A percentile compares a stretch with the other conserved stretches of the same genome.
phyloP scores from a whole-genome alignment of 2,888 invertebrate genomes.

The Cerceris ruficornis region DNA sequence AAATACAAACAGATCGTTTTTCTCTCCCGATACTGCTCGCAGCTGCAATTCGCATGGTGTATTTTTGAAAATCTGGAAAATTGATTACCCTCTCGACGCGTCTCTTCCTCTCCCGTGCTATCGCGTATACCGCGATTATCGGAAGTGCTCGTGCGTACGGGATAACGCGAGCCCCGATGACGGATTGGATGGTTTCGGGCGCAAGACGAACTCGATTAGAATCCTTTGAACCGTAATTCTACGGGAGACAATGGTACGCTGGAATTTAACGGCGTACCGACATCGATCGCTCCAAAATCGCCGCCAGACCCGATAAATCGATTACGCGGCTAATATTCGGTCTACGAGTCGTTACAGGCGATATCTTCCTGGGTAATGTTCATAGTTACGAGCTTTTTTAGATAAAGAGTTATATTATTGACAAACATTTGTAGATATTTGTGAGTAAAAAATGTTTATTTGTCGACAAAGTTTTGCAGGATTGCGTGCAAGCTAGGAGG shows the following conservation, averaged over 20 bases:
- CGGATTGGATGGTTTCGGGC: conserved; percentile 51
- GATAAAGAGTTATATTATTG: too few relatives aligned
- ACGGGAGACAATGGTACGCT: conserved; percentile 8
- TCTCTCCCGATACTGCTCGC: neutral
- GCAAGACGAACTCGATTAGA: conserved; percentile 65
- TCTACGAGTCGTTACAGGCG: too few relatives aligned
- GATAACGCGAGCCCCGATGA: conserved; percentile 62
- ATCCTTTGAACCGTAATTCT: conserved; percentile 64
- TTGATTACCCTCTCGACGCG: conserved; percentile 7
- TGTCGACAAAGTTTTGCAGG: too few relatives aligned
- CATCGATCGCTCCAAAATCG: neutral
- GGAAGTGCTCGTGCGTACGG: conserved; percentile 57
- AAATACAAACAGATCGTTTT: too few relatives aligned
- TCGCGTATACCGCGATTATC: conserved; percentile 55
- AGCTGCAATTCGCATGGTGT: neutral
- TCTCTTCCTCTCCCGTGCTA: neutral
- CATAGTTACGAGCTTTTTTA: too few relatives aligned
- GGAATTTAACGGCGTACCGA: neutral
- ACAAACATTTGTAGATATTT: too few relatives aligned
- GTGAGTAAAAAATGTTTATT: too few relatives aligned
- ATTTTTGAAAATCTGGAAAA: conserved; percentile 39
- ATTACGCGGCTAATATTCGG: neutral
- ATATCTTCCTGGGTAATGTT: too few relatives aligned
- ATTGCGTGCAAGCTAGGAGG: too few relatives aligned
- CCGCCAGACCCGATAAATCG: conserved; percentile 3